Base-by-base conservation (phyloP, 2,113 vertebrate genomes). In the Festucalex cinctus region DNA sequence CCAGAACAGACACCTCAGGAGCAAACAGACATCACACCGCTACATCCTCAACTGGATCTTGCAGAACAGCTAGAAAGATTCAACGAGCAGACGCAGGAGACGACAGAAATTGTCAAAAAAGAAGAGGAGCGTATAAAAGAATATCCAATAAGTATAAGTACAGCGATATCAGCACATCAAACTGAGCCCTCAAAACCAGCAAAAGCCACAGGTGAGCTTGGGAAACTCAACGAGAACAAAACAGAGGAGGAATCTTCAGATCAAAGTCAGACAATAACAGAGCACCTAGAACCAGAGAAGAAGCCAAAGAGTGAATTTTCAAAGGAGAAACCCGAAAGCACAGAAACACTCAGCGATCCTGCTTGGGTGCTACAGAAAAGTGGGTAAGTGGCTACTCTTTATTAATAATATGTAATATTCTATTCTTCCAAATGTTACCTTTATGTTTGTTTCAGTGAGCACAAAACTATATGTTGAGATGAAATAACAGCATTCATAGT, bases 351-450 rank as follows among this genome's bases (percentile, higher is more conserved):
- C 51, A 68, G 77, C 54, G 61, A 59, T 53, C 73, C 53, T 20
- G 43, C 70, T 68, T 77, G 81, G 69, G 87, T 86, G 44, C 69
- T 44, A 20, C 69, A 54, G 24, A 66, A 83, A 65, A 78, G 56
- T 3, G 56, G 80, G 88, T 90, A 69, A 88, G 84, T 79, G 26
- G 57, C 22, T 69, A 20, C 48, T 2, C 53, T 41, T 41, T 41
- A 32, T 22, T 20, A 48, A 64, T 32, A 35, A n/a, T 6, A 20
- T 32, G 28, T 32, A 32, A 32, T 1, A 28, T 36, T 58, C 14
- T 5, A 7, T 19, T 3, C 19, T n/a, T 28, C 19, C 17, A 57
- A 57, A 4, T 19, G 28, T 1, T 14, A 6, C 12, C 10, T 28
- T 48, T 12, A 54, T 6, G 39, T 59, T 9, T 37, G 20, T 54